Base-by-base conservation (phyloP, 2,888 invertebrate genomes). In the Linnaemya tessellans region DNA sequence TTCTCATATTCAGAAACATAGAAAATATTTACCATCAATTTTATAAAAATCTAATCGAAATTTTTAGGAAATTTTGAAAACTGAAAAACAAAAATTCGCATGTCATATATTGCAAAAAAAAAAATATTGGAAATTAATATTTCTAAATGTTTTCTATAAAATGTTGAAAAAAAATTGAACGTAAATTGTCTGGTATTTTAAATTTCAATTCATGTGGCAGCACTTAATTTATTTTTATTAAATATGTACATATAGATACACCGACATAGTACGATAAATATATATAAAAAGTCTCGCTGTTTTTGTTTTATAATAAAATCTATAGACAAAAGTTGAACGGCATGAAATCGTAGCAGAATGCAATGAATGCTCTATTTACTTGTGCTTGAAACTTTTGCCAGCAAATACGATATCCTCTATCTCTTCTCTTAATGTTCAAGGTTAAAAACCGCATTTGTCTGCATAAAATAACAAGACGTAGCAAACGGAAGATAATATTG, bases 361-460 rank as follows among this genome's bases (percentile, higher is more conserved):
- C 58, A 75, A 60, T 51, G 4, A 56, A 25, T n/a, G 7, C n/a
- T 56, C 25, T 56, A 56, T n/a, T 25, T 13, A 56, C 56, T 30
- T 30, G 30, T 67, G 54, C 43, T 46, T n/a, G 9, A 8, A 49
- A 4, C 49, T 74, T n/a, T 11, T 46, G 51, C 11, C 30, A 65
- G 13, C 64, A 65, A 13, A 22, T 20, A 20, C 11, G 30, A 7
- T 25, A n/a, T 25, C 35, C 22, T 22, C 30, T 30, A 18, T 7
- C 20, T 43, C 54, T 71, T n/a, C 62, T 71, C 25, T 25, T 43
- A 65, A 51, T 60, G 51, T 54, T 84, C 84, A 84, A 84, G 84
- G 84, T 81, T 81, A 78, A 78, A 84, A 84, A 84, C 81, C 73
- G 81, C 81, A 84, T 84, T 81, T 73, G 84, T 84, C 73, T 84